Evolutionary conservation across 2,797 vertebrate species (phyloP), one percentile per base, ranked within the genome.

Genomic region (Borostomias antarcticus): DNA sequence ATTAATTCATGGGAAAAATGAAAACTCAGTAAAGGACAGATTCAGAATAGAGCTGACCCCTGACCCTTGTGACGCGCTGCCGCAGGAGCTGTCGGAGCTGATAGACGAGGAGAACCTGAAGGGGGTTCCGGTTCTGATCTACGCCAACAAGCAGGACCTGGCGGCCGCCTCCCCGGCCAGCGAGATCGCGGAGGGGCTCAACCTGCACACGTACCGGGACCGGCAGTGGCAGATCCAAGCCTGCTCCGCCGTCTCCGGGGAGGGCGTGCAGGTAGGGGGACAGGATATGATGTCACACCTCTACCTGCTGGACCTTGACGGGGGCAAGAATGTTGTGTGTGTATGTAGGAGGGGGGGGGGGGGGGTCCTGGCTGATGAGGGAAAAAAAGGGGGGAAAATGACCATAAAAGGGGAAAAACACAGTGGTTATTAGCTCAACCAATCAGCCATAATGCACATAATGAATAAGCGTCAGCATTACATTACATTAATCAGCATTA

Each of bases 161-260:
- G 89, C 90, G 79, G 93, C 93, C 11, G 92, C 94, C 2, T 93
- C 94, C 7, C 90, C 94, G 0, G 93, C 95, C 64, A 93, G 93
- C 0, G 94, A 96, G 81, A 94, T 96, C 0, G 94, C 95, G 0
- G 93, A 95, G 80, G 95, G 95, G 23, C 92, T 97, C 77, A 93
- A 93, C 86, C 90, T 96, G 65, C 95, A 95, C 70, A 95, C 92
- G 0, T 95, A 95, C 83, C 86, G 94, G 33, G 94, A 96, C 72
- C 87, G 94, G 0, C 90, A 92, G 75, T 96, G 95, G 94, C 95
- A 97, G 91, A 96, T 96, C 72, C 95, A 97, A 84, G 93, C 95
- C 77, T 96, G 94, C 83, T 96, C 95, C 0, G 95, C 95, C 10
- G 81, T 96, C 71, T 94, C 95, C 45, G 94, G 94, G 32, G 94